phyloP scores from a whole-genome alignment of 2,797 vertebrate species.

The Hozukius guyotensis region DNA sequence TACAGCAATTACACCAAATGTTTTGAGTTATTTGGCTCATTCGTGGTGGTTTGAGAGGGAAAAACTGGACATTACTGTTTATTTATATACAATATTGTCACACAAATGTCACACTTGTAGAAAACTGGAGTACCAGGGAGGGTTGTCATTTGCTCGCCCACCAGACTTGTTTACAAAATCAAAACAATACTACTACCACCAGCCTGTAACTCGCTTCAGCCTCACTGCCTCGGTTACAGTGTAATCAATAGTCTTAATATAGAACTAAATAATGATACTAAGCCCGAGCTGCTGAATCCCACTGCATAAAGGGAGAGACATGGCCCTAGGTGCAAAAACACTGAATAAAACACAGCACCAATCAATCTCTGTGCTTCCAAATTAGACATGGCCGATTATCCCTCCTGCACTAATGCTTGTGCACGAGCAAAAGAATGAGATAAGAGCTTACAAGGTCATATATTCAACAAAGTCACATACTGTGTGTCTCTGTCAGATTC shows the following conservation, averaged over 20 bases:
- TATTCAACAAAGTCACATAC: conserved; percentile 51
- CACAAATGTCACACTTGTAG: background rate
- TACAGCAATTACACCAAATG: conserved; percentile 51
- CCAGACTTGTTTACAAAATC: conserved; percentile 4
- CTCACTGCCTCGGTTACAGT: conserved; percentile 45
- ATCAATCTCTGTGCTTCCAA: conserved; percentile 69
- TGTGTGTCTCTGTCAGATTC: background rate
- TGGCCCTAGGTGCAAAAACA: conserved; percentile 65
- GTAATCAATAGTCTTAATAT: conserved; percentile 73
- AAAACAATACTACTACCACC: conserved; percentile 1
- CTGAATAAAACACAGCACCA: conserved; percentile 68
- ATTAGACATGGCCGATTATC: conserved; percentile 70
- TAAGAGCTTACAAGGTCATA: conserved; percentile 66
- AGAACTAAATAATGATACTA: conserved; percentile 67
- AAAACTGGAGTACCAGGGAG: background rate
- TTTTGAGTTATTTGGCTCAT: conserved; percentile 52
- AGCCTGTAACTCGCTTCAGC: conserved; percentile 23
- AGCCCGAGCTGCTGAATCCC: conserved; percentile 41
- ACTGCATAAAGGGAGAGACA: conserved; percentile 52
- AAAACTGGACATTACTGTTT: background rate
- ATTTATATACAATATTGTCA: background rate
- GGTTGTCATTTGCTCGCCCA: background rate
- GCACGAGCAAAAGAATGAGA: conserved; percentile 43
- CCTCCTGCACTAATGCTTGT: conserved; percentile 27
- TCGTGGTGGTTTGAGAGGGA: conserved; percentile 15